Conservation (phyloP, 2,113 vertebrate species). For the Ageneiosus marmoratus region DNA sequence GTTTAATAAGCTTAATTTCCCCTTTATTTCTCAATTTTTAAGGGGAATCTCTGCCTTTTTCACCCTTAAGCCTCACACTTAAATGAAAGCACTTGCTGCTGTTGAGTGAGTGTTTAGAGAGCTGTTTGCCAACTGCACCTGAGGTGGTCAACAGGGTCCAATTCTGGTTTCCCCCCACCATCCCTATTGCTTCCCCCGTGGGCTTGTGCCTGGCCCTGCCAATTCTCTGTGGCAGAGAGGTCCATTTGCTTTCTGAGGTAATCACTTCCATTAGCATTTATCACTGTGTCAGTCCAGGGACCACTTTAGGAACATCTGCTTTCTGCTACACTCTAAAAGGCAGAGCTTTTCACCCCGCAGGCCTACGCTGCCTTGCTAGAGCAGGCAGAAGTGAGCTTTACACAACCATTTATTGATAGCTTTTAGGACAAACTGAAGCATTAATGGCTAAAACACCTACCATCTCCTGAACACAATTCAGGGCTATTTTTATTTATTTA, state of each 20-base stretch:
- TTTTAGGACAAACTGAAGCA: constrained; percentile 56
- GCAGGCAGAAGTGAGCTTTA: constrained; percentile 48
- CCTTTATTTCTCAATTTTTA: background rate
- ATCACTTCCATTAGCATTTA: constrained; percentile 76
- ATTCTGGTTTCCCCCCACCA: constrained; percentile 50
- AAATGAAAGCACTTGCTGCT: constrained; percentile 20
- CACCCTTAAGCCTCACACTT: background rate
- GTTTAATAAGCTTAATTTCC: constrained; percentile 15
- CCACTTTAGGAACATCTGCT: constrained; percentile 73
- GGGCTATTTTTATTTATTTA: constrained; percentile 7
- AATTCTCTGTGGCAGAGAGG: constrained; percentile 58
- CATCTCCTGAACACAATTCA: constrained; percentile 49
- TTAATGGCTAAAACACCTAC: constrained; percentile 62
- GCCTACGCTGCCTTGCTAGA: constrained; percentile 37
- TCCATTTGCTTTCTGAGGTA: constrained; percentile 73
- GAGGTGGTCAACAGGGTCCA: constrained; percentile 50
- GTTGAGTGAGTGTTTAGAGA: constrained; percentile 30
- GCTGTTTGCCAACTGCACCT: constrained; percentile 46
- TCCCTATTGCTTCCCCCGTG: constrained; percentile 39
- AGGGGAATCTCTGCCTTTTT: background rate
- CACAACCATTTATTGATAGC: constrained; percentile 67
- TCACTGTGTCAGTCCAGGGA: constrained; percentile 67
- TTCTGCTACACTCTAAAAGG: constrained; percentile 67
- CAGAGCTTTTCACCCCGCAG: constrained; percentile 60
- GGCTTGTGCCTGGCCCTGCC: constrained; percentile 54